Percentiles rank a stretch among this genome's conserved stretches.
Evolutionary conservation across 1,140 invertebrate genomes (phyloP).

Genomic region (Bradynema listronoti): DNA sequence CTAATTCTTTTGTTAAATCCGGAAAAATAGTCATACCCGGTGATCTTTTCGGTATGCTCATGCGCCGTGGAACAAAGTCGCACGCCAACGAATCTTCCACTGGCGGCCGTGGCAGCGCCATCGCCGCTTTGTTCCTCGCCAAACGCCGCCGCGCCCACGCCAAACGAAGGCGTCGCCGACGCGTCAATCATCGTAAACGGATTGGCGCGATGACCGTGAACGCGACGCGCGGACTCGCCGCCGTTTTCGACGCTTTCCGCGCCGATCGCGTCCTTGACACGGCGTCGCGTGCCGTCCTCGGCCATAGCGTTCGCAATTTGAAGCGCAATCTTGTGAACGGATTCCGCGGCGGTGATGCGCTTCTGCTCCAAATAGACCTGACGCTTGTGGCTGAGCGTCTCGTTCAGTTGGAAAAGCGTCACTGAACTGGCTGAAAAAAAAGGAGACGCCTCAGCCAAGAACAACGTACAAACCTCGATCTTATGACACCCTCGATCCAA

Average conservation of each 20-base stretch:
- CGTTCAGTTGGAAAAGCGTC: constrained; percentile 19
- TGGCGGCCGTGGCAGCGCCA: neutral
- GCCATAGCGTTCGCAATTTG: constrained; percentile 14
- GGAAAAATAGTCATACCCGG: constrained; percentile 16
- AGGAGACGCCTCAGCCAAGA: too few relatives aligned
- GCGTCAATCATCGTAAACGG: too few relatives aligned
- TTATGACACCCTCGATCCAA: too few relatives aligned
- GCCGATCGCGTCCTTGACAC: constrained; percentile 21
- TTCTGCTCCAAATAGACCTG: constrained; percentile 29
- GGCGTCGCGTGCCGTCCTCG: too few relatives aligned
- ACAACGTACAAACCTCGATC: too few relatives aligned
- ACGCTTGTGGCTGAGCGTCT: constrained; percentile 34
- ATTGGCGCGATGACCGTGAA: neutral
- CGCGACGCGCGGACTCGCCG: neutral
- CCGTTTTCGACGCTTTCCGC: constrained; percentile 7
- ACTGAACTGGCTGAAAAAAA: constrained; percentile 29
- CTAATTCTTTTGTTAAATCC: neutral
- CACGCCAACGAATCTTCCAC: constrained; percentile 22
- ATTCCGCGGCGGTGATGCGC: constrained; percentile 32
- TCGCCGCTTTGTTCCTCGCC: neutral
- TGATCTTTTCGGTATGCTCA: constrained; percentile 34
- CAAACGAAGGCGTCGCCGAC: too few relatives aligned
- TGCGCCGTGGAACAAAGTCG: constrained; percentile 36
- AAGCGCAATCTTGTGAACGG: neutral
- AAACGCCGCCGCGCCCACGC: neutral